These are phyloP conservation scores for Idaea dimidiata DNA, from an alignment of 2,888 invertebrate species.

Conservation along the genomic window DNA sequence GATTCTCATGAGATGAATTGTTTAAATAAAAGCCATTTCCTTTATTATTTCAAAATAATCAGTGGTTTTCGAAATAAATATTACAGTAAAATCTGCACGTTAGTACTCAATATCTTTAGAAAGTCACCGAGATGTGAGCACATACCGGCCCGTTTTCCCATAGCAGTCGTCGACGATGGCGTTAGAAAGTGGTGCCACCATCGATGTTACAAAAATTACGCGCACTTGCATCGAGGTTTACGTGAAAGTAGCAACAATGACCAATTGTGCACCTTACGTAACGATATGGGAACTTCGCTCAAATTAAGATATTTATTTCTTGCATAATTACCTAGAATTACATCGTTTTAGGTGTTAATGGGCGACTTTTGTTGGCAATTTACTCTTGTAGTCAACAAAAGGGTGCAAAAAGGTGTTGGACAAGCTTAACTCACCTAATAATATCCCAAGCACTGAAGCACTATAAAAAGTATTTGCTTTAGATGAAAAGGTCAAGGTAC, in stretches of 20 bases:
- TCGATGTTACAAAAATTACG: constrained; percentile 41
- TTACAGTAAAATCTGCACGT: background rate
- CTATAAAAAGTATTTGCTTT: too few relatives aligned
- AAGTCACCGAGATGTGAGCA: constrained; percentile 43
- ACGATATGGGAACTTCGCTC: background rate
- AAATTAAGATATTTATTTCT: background rate
- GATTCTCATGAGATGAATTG: too few relatives aligned
- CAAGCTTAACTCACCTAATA: too few relatives aligned
- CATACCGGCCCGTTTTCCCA: constrained; percentile 65
- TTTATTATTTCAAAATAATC: too few relatives aligned
- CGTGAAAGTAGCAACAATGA: background rate
- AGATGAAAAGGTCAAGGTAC: too few relatives aligned
- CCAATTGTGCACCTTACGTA: constrained; percentile 1
- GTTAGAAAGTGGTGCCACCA: constrained; percentile 62
- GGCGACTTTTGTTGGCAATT: background rate
- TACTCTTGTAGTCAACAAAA: too few relatives aligned
- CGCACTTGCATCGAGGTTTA: constrained; percentile 12
- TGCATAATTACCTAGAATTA: background rate
- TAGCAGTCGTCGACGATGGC: constrained; percentile 37
- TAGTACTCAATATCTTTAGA: constrained; percentile 26
- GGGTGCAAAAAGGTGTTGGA: too few relatives aligned
- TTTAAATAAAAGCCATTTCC: too few relatives aligned
- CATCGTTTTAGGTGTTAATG: background rate
- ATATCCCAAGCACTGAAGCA: too few relatives aligned
- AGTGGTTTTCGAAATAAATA: background rate